Base-by-base conservation (phyloP, 2,113 vertebrate species). In the Stigmatopora nigra region DNA sequence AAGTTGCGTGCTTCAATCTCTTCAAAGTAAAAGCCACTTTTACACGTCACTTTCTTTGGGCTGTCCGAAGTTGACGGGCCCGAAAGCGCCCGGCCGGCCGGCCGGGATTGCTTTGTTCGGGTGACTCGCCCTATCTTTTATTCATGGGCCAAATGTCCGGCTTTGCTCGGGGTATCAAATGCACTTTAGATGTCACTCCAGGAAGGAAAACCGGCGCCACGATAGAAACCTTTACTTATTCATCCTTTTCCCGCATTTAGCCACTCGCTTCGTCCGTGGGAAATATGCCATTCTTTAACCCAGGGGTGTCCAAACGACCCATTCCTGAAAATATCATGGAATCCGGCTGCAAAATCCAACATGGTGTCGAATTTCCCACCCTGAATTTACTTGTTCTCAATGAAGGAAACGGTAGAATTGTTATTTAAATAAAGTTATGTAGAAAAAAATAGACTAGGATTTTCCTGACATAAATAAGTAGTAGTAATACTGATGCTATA, bases 211-310 rank as follows among this genome's bases (percentile, higher is more conserved):
- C 69, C 52, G 72, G 51, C 53, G 35, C 3, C 45, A 67, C 71
- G 80, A 81, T 86, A 78, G 69, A 79, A 84, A 85, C 72, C 67
- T 87, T 89, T 78, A 87, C 76, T 90, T 88, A 89, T 90, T 88
- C 78, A 87, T 86, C 74, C 4, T 44, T 15, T 82, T 81, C 51
- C 48, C 82, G 83, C 82, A 68, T 86, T 87, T 78, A 66, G 41
- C 46, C 22, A 13, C 55, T 79, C 76, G 82, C 76, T 84, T 69
- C 5, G 84, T 86, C 88, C 82, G 84, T 70, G 75, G 68, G 55
- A 71, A 85, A 82, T 75, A 67, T 78, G 80, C 6, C 51, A 5
- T 35, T 57, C 55, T 36, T 31, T 31, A 31, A 11, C 31, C 25
- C 25, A 31, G 25, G 25, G 25, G 25, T 31, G 25, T 31, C 25